Evolutionary conservation across 2,797 vertebrate genomes (phyloP).

Genomic region (Mormyrops attenuatus): DNA sequence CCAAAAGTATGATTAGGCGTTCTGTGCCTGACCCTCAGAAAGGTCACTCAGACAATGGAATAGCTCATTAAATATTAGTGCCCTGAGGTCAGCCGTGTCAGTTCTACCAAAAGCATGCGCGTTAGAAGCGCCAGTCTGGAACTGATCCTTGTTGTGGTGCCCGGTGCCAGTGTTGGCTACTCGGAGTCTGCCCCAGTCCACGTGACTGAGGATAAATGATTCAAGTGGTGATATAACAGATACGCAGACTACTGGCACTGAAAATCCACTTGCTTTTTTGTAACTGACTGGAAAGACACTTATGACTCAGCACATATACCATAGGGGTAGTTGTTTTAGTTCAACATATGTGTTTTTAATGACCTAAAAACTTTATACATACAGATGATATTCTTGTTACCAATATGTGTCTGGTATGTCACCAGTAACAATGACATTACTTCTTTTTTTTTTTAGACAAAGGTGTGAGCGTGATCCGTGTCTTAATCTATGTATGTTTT

Average conservation of each 20-base stretch:
- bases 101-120: background rate
- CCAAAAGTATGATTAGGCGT: background rate
- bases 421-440: background rate
- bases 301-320: background rate
- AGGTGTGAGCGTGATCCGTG: background rate
- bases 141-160: background rate
- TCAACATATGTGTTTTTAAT: background rate
- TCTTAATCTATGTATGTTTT: background rate
- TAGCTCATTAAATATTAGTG: background rate
- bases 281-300: background rate
- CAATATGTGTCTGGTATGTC: background rate
- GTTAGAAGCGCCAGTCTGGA: background rate
- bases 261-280: background rate
- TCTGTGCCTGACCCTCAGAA: background rate
- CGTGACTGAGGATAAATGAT: background rate
- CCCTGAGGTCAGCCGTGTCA: background rate
- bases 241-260: background rate
- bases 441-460: background rate
- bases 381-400: background rate
- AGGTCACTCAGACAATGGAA: background rate
- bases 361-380: background rate
- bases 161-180: background rate
- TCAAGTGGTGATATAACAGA: background rate
- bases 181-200: background rate
- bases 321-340: background rate